Evolutionary conservation across 1,140 invertebrate species (phyloP).

Genomic region (Cherax destructor): DNA sequence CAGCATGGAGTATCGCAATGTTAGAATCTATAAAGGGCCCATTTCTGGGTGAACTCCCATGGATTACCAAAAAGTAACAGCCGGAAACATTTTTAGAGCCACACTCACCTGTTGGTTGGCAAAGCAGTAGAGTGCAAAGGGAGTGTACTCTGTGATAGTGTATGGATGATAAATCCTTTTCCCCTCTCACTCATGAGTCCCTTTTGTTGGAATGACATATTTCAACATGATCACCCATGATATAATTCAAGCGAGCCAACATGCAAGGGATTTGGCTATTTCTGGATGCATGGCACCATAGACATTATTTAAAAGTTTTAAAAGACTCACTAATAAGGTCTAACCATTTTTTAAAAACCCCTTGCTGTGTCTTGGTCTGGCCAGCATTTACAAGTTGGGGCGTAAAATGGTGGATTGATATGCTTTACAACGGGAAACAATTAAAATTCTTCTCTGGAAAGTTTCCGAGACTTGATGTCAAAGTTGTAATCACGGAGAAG

Average conservation of each 20-base stretch:
- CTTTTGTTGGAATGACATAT: conserved; percentile 97
- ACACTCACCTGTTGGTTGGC: conserved; percentile 97
- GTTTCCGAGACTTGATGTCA: conserved; percentile 89
- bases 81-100: conserved; percentile 93
- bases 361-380: conserved; percentile 97
- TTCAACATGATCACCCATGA: conserved; percentile 95
- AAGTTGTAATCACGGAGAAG: conserved; percentile 94
- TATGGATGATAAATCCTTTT: conserved; percentile 98
- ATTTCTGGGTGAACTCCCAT: conserved; percentile 99
- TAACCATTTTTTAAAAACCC: conserved; percentile 95
- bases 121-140: conserved; percentile 97
- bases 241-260: conserved; percentile 96
- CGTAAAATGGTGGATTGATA: conserved; percentile 96
- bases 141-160: conserved; percentile 98
- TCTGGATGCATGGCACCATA: conserved; percentile 99
- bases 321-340: conserved; percentile 96
- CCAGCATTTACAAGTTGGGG: conserved; percentile 98
- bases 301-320: conserved; percentile 97
- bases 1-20: conserved; percentile 97
- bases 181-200: conserved; percentile 98
- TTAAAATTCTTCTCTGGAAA: conserved; percentile 96
- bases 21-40: conserved; percentile 95
- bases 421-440: conserved; percentile 98
- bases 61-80: conserved; percentile 94
- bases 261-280: conserved; percentile 96